These are phyloP conservation scores for Aphidoletes aphidimyza DNA, from an alignment of 2,888 invertebrate species.

Conservation along the genomic window DNA sequence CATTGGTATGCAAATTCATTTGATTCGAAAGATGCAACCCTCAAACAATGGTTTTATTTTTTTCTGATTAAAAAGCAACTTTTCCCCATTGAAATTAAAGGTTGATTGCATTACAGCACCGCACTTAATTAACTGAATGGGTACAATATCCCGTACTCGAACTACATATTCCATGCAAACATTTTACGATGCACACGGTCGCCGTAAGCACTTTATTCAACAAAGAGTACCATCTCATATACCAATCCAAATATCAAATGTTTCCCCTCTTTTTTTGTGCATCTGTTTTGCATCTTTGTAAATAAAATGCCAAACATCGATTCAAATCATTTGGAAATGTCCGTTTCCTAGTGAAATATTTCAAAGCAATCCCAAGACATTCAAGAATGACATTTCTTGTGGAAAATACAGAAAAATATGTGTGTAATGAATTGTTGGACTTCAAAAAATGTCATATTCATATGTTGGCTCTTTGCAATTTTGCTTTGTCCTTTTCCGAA, in stretches of 20 bases:
- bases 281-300: not conserved
- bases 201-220: not conserved
- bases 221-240: not conserved
- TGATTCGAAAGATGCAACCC: constrained; percentile 17
- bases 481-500: not conserved
- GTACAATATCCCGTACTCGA: not conserved
- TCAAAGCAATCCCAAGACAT: no score
- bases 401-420: not conserved
- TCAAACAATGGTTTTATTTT: not conserved
- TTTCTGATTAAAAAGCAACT: not conserved
- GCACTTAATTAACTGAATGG: constrained; percentile 1
- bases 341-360: no score
- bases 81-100: constrained; percentile 8
- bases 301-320: not conserved
- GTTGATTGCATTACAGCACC: not conserved
- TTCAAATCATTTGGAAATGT: not conserved
- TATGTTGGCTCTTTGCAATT: not conserved
- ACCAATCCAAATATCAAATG: not conserved
- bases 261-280: not conserved
- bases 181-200: not conserved
- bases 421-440: not conserved
- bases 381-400: not conserved
- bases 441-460: constrained; percentile 25
- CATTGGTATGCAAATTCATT: constrained; percentile 31
- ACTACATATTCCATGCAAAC: no score